Evolutionary conservation across 2,113 vertebrate genomes (phyloP).

Genomic region (Pomatorhinus ruficollis): DNA sequence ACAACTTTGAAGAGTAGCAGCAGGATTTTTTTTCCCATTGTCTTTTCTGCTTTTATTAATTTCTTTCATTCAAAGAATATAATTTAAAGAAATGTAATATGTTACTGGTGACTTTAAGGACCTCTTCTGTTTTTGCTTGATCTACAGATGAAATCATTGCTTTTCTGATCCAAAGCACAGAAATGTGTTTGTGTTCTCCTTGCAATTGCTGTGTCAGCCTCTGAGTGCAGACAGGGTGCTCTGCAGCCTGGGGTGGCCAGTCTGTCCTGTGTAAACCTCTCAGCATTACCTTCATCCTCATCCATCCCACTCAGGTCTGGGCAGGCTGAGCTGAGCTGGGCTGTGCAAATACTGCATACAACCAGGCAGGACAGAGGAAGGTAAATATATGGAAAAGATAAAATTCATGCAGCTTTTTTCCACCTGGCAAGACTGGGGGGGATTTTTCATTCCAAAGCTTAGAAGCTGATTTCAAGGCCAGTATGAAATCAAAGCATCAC

Average conservation of each 20-base stretch:
- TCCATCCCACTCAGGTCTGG: not conserved
- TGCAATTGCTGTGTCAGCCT: not conserved
- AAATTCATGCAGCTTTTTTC: not conserved
- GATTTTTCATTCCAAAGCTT: not conserved
- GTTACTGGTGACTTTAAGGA: not conserved
- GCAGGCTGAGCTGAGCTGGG: not conserved
- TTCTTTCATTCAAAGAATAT: not conserved
- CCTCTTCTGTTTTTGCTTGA: not conserved
- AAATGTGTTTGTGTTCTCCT: not conserved
- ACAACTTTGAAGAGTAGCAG: not conserved
- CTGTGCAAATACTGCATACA: not conserved
- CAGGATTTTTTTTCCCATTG: not conserved
- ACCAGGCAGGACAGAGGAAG: not conserved
- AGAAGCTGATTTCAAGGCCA: not conserved
- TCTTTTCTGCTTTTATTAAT: not conserved
- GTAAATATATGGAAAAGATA: not conserved
- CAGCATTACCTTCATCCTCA: not conserved
- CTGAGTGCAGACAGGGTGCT: fast-evolving
- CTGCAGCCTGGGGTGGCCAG: not conserved
- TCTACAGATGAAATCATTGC: not conserved
- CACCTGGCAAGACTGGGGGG: not conserved
- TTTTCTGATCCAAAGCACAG: not conserved
- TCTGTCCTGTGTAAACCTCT: not conserved
- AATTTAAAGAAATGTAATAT: not conserved
- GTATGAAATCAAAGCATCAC: not conserved